phyloP scores from a whole-genome alignment of 2,797 vertebrate genomes.

The Sebastes taczanowskii region DNA sequence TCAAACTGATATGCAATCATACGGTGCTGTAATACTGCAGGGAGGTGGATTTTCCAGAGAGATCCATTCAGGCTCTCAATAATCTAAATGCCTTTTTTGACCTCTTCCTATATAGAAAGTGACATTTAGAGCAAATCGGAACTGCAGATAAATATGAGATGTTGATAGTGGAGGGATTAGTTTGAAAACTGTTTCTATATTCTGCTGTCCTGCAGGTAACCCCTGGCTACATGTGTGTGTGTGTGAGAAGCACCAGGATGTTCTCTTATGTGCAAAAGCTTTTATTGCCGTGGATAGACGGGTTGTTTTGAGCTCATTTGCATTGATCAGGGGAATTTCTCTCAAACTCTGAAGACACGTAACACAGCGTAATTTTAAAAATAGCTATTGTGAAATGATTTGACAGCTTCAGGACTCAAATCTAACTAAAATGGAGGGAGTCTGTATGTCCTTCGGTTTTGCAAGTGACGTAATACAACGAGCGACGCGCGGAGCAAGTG shows the following conservation, averaged over 20 bases:
- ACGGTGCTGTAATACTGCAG: constrained; percentile 12
- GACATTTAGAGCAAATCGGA: neutral
- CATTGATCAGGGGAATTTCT: constrained; percentile 32
- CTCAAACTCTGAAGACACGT: neutral
- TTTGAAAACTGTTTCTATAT: neutral
- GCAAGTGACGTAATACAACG: neutral
- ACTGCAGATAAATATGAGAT: neutral
- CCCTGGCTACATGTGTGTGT: too few relatives aligned
- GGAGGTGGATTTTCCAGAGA: constrained; percentile 33
- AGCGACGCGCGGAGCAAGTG: too few relatives aligned
- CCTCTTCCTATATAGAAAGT: neutral
- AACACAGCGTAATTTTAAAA: neutral
- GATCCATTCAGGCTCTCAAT: constrained; percentile 31
- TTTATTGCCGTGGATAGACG: neutral
- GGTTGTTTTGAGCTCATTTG: neutral
- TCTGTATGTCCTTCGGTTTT: too few relatives aligned
- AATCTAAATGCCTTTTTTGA: constrained; percentile 34
- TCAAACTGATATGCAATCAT: constrained; percentile 46
- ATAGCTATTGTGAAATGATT: neutral
- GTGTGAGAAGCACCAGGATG: neutral
- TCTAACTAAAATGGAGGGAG: neutral
- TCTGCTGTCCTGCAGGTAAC: neutral
- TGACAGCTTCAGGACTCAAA: neutral
- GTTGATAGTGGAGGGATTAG: neutral
- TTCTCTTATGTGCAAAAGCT: neutral